These are phyloP conservation scores for Ellobium chinense DNA, from an alignment of 2,888 invertebrate species.

Conservation along the genomic window DNA sequence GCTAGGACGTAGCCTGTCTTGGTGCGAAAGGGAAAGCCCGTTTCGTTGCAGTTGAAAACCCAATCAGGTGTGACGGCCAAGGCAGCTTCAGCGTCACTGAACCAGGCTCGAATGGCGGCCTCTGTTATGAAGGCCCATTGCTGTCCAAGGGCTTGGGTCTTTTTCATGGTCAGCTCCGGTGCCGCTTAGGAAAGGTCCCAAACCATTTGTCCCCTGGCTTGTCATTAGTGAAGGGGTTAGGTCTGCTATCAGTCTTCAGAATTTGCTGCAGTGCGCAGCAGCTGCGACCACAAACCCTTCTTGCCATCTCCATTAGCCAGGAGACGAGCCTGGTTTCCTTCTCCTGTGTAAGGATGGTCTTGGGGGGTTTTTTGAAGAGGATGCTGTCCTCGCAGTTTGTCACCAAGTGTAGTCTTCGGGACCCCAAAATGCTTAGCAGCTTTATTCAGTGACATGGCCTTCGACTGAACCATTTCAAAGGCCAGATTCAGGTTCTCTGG, in stretches of 20 bases:
- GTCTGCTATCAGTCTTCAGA: background rate
- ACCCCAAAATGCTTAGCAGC: background rate
- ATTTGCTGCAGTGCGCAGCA: background rate
- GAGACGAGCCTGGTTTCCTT: background rate
- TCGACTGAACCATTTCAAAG: background rate
- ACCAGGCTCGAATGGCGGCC: background rate
- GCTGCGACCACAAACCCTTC: too few relatives aligned
- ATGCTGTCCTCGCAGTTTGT: background rate
- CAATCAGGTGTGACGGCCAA: background rate
- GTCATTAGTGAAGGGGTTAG: background rate
- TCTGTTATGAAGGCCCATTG: background rate
- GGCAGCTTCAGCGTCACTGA: background rate
- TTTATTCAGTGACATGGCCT: background rate
- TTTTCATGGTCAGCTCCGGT: background rate
- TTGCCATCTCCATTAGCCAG: background rate
- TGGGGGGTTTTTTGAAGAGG: background rate
- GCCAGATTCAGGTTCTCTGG: background rate
- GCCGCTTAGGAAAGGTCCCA: background rate
- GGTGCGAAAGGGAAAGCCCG: conserved; percentile 14
- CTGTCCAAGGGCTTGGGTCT: background rate
- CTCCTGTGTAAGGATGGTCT: background rate
- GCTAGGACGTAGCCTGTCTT: too few relatives aligned
- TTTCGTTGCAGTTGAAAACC: conserved; percentile 13
- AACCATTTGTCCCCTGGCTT: background rate
- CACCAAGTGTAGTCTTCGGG: background rate